Conservation (phyloP, 2,113 vertebrate genomes). For the Pluvianellus socialis region DNA sequence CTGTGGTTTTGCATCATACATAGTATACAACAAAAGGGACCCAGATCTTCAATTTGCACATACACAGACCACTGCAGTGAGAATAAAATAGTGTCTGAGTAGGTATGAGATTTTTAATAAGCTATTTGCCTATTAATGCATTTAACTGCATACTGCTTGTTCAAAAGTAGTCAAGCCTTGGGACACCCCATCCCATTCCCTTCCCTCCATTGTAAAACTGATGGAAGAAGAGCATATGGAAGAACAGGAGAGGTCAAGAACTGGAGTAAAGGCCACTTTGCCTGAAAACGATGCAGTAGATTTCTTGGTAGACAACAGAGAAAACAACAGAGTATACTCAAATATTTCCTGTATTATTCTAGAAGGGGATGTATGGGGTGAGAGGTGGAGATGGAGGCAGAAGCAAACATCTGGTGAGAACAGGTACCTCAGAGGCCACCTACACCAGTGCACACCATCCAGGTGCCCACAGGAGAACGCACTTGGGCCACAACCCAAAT, state of each 20-base stretch:
- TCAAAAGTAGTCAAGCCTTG: not conserved
- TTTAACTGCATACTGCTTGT: not conserved
- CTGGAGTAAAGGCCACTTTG: not conserved
- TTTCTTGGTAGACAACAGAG: not conserved
- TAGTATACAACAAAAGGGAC: not conserved
- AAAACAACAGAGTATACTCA: not conserved
- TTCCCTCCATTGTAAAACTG: not conserved
- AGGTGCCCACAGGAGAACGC: not conserved
- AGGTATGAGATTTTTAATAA: not conserved
- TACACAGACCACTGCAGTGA: not conserved
- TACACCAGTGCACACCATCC: not conserved
- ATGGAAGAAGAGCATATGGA: not conserved
- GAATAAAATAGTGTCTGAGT: not conserved
- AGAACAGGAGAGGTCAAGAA: not conserved
- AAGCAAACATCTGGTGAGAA: not conserved
- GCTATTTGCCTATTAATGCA: not conserved
- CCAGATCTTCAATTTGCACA: not conserved
- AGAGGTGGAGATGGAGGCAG: not conserved
- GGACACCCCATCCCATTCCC: not conserved
- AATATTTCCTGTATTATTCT: not conserved
- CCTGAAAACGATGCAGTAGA: not conserved
- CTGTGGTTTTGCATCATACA: not conserved
- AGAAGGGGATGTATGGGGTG: not conserved
- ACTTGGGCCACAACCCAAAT: not conserved
- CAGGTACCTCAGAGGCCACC: not conserved